A percentile compares a stretch with the other conserved stretches of the same genome.
Conservation (phyloP, 92 coral and sea anemone genomes). For the Palythoa heliodiscus region DNA sequence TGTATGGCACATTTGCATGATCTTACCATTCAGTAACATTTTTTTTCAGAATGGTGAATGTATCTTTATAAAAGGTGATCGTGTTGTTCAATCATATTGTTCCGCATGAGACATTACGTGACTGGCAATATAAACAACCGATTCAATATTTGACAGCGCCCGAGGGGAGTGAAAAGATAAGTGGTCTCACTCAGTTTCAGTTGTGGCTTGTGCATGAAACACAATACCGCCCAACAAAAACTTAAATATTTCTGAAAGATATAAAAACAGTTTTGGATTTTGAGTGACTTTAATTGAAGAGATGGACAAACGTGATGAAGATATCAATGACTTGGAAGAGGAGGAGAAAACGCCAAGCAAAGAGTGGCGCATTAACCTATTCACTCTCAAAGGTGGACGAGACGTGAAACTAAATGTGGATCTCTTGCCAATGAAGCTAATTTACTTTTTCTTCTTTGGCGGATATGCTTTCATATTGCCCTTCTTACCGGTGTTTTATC, state of each 20-base stretch:
- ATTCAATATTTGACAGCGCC: too few species aligned
- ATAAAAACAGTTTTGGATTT: neutral
- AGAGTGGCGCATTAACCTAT: neutral
- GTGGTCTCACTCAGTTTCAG: neutral
- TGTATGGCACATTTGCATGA: too few species aligned
- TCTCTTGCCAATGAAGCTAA: conserved; percentile 64
- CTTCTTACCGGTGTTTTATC: conserved; percentile 69
- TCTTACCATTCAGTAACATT: too few species aligned
- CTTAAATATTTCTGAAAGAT: neutral
- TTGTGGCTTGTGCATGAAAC: neutral
- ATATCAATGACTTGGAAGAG: neutral
- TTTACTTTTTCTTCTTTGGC: conserved; percentile 65
- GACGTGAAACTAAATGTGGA: conserved; percentile 17
- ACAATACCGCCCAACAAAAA: neutral
- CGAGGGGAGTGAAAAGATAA: too few species aligned
- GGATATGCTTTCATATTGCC: conserved; percentile 63
- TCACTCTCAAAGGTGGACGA: neutral
- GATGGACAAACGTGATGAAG: neutral
- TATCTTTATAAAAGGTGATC: too few species aligned
- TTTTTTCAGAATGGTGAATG: too few species aligned
- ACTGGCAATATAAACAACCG: too few species aligned
- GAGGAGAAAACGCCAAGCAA: neutral
- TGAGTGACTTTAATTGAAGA: neutral
- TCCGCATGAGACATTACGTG: too few species aligned
- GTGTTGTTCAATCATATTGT: too few species aligned